phyloP scores from a whole-genome alignment of 1,140 invertebrate genomes.

The Bombus polaris region DNA sequence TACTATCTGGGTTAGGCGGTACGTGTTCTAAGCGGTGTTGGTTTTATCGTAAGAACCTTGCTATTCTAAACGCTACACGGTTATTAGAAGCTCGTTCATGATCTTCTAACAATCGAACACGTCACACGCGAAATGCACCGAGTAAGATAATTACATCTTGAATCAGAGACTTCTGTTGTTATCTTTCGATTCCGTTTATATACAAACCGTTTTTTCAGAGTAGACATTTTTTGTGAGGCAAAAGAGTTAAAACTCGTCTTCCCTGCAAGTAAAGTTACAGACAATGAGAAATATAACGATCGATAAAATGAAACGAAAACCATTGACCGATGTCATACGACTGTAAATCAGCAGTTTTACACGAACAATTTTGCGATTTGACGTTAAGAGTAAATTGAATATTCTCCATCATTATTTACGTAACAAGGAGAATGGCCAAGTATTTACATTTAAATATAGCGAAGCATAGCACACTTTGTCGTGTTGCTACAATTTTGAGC shows the following conservation, averaged over 20 bases:
- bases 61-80: background rate
- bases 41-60: background rate
- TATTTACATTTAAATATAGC: background rate
- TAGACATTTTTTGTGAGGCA: background rate
- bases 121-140: too few relatives aligned
- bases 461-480: background rate
- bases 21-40: background rate
- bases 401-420: background rate
- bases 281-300: constrained; percentile 9
- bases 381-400: constrained; percentile 10
- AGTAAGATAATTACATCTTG: background rate
- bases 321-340: background rate
- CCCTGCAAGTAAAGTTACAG: background rate
- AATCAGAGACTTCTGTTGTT: background rate
- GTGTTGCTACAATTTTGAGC: background rate
- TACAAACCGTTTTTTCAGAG: background rate
- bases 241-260: background rate
- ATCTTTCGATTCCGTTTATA: background rate
- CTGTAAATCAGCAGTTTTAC: constrained; percentile 24
- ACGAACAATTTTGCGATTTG: background rate
- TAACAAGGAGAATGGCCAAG: background rate
- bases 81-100: background rate
- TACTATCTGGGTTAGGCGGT: background rate
- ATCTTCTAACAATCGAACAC: background rate
- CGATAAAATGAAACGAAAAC: constrained; percentile 28